Base-by-base conservation (phyloP, 2,888 invertebrate species). In the Quadriops clusia region DNA sequence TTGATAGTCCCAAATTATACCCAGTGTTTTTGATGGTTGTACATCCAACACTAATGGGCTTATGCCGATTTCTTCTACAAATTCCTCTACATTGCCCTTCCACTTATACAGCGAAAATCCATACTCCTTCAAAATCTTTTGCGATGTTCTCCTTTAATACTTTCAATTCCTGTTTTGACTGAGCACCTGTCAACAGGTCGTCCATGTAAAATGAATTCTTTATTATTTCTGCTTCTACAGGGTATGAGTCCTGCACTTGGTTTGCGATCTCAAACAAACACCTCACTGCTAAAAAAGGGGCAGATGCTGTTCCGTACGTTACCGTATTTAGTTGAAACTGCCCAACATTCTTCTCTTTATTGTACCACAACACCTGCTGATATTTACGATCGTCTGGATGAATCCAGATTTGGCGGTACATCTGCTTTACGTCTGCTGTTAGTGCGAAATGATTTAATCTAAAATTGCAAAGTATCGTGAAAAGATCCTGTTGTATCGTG, bases 171-270 rank as follows among this genome's bases (percentile, higher is more conserved):
- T n/a, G n/a, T n/a, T n/a, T n/a, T n/a, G n/a, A n/a, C n/a, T n/a
- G n/a, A n/a, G 23, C 10, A 10, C 34, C 34, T 3, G 24, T 25
- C 5, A 34, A 23, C 8, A 28, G 14, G 9, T 34, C 31, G 10
- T 32, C 35, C 4, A 32, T 29, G 21, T 32, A 32, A 12, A 32
- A 28, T 17, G 32, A 31, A 14, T 22, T n/a, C 5, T 6, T n/a
- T 5, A 32, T 32, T 2, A 32, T 20, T 6, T 9, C 5, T n/a
- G 32, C 16, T 27, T 6, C 23, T 8, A n/a, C 3, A 2, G 20
- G 35, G 12, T n/a, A 23, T 1, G 7, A 15, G 6, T 14, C 12
- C 5, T 17, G 5, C 10, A 20, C 2, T 5, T 32, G 28, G 2
- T 13, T 4, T 2, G 28, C 26, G 4, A 35, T 4, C 21, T 32